Evolutionary conservation across 2,888 invertebrate species (phyloP).

Genomic region (Philereme transversata): DNA sequence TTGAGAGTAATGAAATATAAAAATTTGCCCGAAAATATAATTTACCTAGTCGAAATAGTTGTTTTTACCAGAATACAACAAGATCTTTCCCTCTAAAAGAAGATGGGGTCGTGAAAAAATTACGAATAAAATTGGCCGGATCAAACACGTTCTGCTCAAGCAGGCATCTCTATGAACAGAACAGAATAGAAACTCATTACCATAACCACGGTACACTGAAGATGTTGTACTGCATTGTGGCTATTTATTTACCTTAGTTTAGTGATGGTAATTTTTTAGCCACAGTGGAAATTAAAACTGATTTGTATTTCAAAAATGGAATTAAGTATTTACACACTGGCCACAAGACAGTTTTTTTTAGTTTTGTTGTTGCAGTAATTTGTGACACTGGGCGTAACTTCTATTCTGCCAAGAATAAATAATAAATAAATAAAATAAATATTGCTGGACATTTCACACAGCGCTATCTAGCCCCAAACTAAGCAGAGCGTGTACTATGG

Average conservation of each 20-base stretch:
- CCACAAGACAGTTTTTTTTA: background rate
- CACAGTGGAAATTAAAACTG: constrained; percentile 1
- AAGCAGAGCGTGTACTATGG: too few species aligned
- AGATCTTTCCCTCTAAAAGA: too few species aligned
- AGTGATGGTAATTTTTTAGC: constrained; percentile 2
- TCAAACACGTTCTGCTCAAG: too few species aligned
- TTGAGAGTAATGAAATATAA: too few species aligned
- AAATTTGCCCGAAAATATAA: too few species aligned
- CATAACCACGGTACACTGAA: constrained; percentile 47
- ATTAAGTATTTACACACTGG: background rate
- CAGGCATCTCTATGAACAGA: constrained; percentile 32
- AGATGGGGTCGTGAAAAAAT: too few species aligned
- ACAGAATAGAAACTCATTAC: constrained; percentile 59
- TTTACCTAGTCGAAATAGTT: too few species aligned
- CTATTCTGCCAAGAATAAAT: constrained; percentile 6
- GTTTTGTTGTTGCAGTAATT: background rate
- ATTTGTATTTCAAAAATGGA: background rate
- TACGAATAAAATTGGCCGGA: too few species aligned
- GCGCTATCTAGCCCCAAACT: too few species aligned
- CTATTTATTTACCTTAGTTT: constrained; percentile 2
- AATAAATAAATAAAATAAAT: too few species aligned
- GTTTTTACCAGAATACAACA: too few species aligned
- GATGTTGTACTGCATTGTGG: constrained; percentile 1
- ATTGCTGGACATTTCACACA: too few species aligned
- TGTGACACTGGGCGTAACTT: background rate